Evolutionary conservation across 2,113 vertebrate species (phyloP), one percentile per base, ranked within the genome.

Genomic region (Scomber colias): DNA sequence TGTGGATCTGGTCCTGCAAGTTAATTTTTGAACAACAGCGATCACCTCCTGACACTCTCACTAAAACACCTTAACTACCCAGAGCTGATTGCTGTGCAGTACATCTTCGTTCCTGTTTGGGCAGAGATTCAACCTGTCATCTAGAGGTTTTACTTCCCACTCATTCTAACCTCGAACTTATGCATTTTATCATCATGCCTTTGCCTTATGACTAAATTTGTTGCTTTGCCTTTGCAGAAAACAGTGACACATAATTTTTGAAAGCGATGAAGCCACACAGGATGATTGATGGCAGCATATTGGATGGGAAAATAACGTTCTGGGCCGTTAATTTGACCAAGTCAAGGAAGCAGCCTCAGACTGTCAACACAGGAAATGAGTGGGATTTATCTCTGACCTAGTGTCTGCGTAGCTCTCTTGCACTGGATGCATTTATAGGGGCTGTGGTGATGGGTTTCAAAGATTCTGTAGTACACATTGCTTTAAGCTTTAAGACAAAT

Each of bases 221-320:
- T 68, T 82, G 79, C 67, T 88, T 89, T 88, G 75, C 84, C 83
- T 87, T 85, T 87, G 75, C 82, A 65, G 21, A 82, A 91, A 91
- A 87, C 72, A 80, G 70, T 84, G 85, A 86, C 87, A 90, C 77
- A 75, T 91, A 84, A 89, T 90, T 92, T 89, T 87, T 87, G 79
- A 81, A 90, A 90, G 75, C 57, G 85, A 92, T 88, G 91, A 92
- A 86, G 78, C 86, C 83, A 79, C 77, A 74, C 79, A 31, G 65
- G 40, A 80, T 92, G 89, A 94, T 90, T 93, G 91, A 93, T 94
- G 84, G 89, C 76, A 65, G 84, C 84, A 90, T 93, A 90, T 89
- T 93, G 92, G 89, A 91, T 87, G 87, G 81, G 88, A 92, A 92
- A 92, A 92, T 93, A 90, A 90, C 83, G 87, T 94, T 94, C 89